These are phyloP conservation scores for Pelodiscus sinensis DNA, from an alignment of 2,113 vertebrate genomes.

Conservation along the genomic window DNA sequence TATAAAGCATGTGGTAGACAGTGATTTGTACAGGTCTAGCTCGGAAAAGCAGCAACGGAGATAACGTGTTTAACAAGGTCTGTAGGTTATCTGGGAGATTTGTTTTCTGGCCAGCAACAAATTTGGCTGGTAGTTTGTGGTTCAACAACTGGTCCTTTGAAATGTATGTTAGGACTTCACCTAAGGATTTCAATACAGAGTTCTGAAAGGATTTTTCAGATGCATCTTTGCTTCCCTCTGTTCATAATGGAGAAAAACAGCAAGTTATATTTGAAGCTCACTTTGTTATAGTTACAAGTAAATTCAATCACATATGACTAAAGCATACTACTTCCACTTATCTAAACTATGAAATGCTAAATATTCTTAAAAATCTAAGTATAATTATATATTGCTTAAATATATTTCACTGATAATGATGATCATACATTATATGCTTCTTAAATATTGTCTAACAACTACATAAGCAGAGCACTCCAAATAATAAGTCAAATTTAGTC, in stretches of 20 bases:
- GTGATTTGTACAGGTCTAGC: constrained; percentile 91
- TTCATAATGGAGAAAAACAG: constrained; percentile 11
- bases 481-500: background rate
- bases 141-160: constrained; percentile 87
- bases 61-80: constrained; percentile 90
- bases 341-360: background rate
- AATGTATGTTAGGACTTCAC: constrained; percentile 85
- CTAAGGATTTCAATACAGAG: constrained; percentile 85
- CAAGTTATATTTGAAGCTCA: background rate
- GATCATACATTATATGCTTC: background rate
- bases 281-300: background rate
- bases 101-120: constrained; percentile 88
- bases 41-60: constrained; percentile 88
- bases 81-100: constrained; percentile 90
- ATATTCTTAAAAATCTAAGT: background rate
- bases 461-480: background rate
- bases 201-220: constrained; percentile 76
- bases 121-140: constrained; percentile 86
- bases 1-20: constrained; percentile 89
- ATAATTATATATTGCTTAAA: background rate
- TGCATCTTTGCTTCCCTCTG: constrained; percentile 74
- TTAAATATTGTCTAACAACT: background rate
- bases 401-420: background rate
- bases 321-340: background rate
- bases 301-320: background rate